phyloP scores from a whole-genome alignment of 1,140 invertebrate species.

The Leptopilina boulardi region DNA sequence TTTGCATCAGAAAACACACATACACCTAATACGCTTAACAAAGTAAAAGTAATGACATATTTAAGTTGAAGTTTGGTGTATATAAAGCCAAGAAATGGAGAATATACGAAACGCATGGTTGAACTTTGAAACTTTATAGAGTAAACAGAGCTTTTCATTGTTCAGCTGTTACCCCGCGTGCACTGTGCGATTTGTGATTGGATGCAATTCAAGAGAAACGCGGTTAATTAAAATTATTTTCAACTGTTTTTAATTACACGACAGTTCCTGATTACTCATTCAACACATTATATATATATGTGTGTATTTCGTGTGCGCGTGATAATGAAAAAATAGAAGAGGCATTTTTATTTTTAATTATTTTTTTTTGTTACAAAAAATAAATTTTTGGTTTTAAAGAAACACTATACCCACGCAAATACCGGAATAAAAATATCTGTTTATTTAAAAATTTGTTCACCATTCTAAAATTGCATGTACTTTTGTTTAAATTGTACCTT shows the following conservation, averaged over 20 bases:
- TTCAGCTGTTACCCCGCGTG: slow-evolving; percentile 3
- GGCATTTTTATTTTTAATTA: no score
- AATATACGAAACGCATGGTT: slow-evolving; percentile 11
- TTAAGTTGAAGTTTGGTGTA: not conserved
- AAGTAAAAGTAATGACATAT: slow-evolving; percentile 9
- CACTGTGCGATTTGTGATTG: slow-evolving; percentile 2
- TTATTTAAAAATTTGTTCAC: not conserved
- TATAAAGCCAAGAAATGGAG: slow-evolving; percentile 17
- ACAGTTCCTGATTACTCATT: not conserved
- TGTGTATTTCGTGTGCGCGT: not conserved
- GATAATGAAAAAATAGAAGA: no score
- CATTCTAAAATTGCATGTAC: not conserved
- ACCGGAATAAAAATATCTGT: not conserved
- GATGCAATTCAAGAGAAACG: not conserved
- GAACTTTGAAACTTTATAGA: slow-evolving; percentile 19
- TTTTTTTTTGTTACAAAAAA: not conserved
- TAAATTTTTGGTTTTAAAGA: not conserved
- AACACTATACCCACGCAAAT: not conserved
- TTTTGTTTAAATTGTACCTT: not conserved
- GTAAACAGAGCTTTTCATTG: slow-evolving; percentile 29
- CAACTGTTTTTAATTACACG: slow-evolving; percentile 23
- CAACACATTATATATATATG: not conserved
- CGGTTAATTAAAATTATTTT: slow-evolving; percentile 27
- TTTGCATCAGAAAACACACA: not conserved
- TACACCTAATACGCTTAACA: not conserved